A percentile compares a stretch with the other conserved stretches of the same genome.
These are phyloP conservation scores for Delphinapterus leucas DNA, from an alignment of 2,113 vertebrate species.

Conservation along the genomic window DNA sequence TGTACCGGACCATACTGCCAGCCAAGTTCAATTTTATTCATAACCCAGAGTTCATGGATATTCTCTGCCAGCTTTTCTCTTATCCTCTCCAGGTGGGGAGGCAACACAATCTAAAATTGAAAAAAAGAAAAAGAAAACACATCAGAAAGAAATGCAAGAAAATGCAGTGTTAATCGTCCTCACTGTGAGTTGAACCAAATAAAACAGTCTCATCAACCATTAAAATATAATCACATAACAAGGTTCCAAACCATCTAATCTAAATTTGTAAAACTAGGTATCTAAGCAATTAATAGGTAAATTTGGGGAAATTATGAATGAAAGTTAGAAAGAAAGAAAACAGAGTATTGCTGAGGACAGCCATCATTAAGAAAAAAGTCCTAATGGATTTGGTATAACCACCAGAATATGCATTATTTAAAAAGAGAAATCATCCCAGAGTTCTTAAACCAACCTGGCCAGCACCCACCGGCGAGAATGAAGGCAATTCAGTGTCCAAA, in stretches of 20 bases:
- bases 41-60: conserved; percentile 98
- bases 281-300: neutral
- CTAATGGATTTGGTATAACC: neutral
- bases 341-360: neutral
- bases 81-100: conserved; percentile 93
- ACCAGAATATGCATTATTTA: fast-evolving
- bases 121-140: neutral
- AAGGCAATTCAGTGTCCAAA: neutral
- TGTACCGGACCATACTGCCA: conserved; percentile 95
- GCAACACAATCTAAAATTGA: conserved; percentile 89
- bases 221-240: neutral
- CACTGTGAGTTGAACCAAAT: neutral
- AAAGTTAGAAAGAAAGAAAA: neutral
- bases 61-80: conserved; percentile 96
- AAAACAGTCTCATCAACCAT: neutral
- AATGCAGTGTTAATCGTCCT: fast-evolving
- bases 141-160: neutral
- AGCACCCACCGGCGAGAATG: too few relatives aligned
- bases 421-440: neutral
- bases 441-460: neutral
- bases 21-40: conserved; percentile 98
- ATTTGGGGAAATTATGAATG: neutral
- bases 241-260: neutral
- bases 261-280: neutral
- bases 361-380: neutral